These are phyloP conservation scores for Mormyrus lacerda DNA, from an alignment of 2,113 vertebrate species.

Conservation along the genomic window DNA sequence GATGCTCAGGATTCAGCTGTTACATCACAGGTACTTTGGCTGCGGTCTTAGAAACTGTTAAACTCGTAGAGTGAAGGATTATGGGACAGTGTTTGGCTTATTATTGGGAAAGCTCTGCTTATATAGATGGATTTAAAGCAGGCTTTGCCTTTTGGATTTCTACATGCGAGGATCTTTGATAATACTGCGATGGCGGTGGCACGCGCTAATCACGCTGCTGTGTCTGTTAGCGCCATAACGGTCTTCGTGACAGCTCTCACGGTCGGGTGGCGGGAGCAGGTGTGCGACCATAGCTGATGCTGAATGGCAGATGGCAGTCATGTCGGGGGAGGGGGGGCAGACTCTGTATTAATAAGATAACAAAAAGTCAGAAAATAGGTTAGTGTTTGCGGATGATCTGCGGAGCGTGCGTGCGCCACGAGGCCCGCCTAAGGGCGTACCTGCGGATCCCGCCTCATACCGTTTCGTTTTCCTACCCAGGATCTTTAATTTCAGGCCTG, in stretches of 20 bases:
- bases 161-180: constrained; percentile 2
- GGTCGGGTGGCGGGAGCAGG: neutral
- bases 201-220: neutral
- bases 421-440: too few species aligned
- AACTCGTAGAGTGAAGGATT: neutral
- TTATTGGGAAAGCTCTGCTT: neutral
- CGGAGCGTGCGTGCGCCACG: too few species aligned
- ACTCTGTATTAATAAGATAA: neutral
- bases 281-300: neutral
- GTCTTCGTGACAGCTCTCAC: neutral
- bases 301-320: neutral
- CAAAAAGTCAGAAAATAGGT: neutral
- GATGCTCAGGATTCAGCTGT: neutral
- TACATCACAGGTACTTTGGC: neutral
- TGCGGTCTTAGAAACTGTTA: neutral
- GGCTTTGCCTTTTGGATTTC: neutral
- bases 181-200: neutral
- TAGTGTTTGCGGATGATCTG: neutral
- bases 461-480: neutral
- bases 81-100: neutral
- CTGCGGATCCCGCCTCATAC: neutral
- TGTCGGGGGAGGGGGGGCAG: neutral
- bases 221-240: neutral
- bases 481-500: constrained; percentile 38
- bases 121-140: neutral